Conservation (phyloP, 1,140 invertebrate species). For the Drosophila ambigua region DNA sequence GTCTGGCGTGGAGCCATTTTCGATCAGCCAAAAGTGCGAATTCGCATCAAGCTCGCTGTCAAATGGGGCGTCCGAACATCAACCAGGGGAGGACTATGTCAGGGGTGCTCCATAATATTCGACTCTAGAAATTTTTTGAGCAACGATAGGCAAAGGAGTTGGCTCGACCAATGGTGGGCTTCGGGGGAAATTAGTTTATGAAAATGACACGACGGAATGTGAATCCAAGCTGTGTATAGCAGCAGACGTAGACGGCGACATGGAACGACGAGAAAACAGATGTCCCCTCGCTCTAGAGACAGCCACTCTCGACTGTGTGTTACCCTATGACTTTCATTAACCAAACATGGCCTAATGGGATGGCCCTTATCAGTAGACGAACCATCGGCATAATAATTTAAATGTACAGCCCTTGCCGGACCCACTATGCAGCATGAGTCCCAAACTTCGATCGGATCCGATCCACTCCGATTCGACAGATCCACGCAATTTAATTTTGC, state of each 20-base stretch:
- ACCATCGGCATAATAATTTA: background rate
- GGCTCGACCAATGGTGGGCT: background rate
- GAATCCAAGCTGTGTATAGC: constrained; percentile 12
- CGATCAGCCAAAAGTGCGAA: constrained; percentile 19
- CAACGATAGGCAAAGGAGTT: constrained; percentile 23
- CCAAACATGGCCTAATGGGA: too few relatives aligned
- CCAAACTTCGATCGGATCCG: too few relatives aligned
- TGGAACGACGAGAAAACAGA: constrained; percentile 14
- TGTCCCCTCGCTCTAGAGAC: background rate
- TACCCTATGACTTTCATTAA: background rate
- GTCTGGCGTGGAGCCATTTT: background rate
- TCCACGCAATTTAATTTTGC: constrained; percentile 5
- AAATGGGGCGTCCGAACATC: constrained; percentile 60
- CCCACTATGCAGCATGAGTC: too few relatives aligned
- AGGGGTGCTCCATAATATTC: constrained; percentile 4
- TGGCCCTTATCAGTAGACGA: too few relatives aligned
- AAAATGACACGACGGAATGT: constrained; percentile 10
- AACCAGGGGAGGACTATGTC: too few relatives aligned
- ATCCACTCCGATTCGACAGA: too few relatives aligned
- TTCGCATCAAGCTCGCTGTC: constrained; percentile 17
- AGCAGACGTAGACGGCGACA: constrained; percentile 20
- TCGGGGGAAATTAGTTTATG: constrained; percentile 12
- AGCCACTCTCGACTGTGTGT: background rate
- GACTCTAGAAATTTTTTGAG: constrained; percentile 40
- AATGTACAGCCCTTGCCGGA: background rate